Evolutionary conservation across 2,888 invertebrate genomes (phyloP).

Genomic region (Hoplodrina ambigua): DNA sequence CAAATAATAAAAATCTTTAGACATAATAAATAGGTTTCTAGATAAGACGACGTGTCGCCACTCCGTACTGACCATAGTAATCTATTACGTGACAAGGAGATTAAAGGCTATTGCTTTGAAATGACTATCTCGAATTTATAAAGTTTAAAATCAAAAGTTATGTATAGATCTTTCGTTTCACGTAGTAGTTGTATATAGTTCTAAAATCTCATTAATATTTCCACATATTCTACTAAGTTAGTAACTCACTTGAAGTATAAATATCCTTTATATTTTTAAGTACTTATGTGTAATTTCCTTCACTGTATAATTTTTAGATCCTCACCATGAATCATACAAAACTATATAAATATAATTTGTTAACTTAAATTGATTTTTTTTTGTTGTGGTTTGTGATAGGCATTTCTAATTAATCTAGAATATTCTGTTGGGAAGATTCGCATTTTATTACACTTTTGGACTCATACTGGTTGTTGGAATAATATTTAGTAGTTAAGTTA

Average conservation of each 20-base stretch:
- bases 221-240: too few species aligned
- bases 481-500: too few species aligned
- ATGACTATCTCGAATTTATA: background rate
- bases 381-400: background rate
- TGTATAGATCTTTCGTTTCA: too few species aligned
- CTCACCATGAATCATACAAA: background rate
- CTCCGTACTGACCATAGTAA: slow-evolving; percentile 72
- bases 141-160: background rate
- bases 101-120: slow-evolving; percentile 35
- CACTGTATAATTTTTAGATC: background rate
- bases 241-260: background rate
- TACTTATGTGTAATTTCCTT: background rate
- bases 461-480: too few species aligned
- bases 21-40: slow-evolving; percentile 84
- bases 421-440: background rate
- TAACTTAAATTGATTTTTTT: background rate
- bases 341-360: background rate
- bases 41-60: slow-evolving; percentile 85
- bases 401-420: background rate
- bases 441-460: background rate
- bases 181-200: too few species aligned
- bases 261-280: background rate
- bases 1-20: slow-evolving; percentile 80
- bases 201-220: background rate
- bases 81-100: slow-evolving; percentile 65